Percentiles rank a stretch among this genome's conserved stretches.
Evolutionary conservation across 2,888 invertebrate genomes (phyloP).

Genomic region (Pterostichus niger): DNA sequence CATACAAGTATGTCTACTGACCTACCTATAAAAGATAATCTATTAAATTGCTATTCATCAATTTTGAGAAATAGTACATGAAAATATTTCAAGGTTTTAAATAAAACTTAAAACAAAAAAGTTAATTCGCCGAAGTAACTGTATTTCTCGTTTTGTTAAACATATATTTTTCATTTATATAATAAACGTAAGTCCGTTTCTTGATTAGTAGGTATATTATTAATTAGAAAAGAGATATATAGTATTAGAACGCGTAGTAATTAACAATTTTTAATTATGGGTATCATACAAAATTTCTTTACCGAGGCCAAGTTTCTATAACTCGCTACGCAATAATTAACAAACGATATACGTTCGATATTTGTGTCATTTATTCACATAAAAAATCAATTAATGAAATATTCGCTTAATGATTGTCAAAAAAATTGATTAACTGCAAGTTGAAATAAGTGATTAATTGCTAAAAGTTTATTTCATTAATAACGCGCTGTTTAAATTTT

Average conservation of each 20-base stretch:
- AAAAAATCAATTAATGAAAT: slow-evolving; percentile 29
- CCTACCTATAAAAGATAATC: slow-evolving; percentile 30
- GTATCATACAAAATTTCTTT: slow-evolving; percentile 13
- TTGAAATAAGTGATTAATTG: slow-evolving; percentile 13
- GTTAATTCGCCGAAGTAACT: not conserved
- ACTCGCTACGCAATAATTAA: not conserved
- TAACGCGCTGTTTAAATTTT: not conserved
- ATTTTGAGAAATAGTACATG: slow-evolving; percentile 28
- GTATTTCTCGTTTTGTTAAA: not conserved
- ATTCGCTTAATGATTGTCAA: slow-evolving; percentile 14
- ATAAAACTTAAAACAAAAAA: slow-evolving; percentile 11
- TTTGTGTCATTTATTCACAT: not conserved
- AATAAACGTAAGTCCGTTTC: slow-evolving; percentile 14
- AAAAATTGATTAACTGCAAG: not conserved
- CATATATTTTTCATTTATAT: slow-evolving; percentile 30
- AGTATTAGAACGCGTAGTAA: slow-evolving; percentile 1
- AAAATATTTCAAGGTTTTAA: slow-evolving; percentile 32
- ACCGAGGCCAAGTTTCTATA: not conserved
- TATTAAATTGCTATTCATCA: slow-evolving; percentile 42
- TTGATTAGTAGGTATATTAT: slow-evolving; percentile 3
- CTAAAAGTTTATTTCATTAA: slow-evolving; percentile 27
- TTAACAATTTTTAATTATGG: slow-evolving; percentile 20
- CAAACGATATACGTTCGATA: not conserved
- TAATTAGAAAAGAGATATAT: slow-evolving; percentile 36
- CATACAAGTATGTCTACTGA: slow-evolving; percentile 24